phyloP scores from a whole-genome alignment of 2,888 invertebrate genomes.

The Autographa gamma region DNA sequence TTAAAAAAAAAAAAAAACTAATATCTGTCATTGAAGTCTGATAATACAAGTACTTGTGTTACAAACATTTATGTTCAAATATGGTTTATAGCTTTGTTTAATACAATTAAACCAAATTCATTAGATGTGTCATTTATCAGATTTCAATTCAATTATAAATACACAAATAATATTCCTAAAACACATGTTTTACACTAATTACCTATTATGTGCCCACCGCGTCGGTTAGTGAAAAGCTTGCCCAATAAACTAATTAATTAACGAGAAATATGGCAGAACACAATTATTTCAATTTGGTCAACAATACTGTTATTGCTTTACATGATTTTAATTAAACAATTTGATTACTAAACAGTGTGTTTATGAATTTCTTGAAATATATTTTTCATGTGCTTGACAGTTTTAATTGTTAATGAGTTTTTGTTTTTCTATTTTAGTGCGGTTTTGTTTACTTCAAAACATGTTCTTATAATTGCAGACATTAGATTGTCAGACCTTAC shows the following conservation, averaged over 20 bases:
- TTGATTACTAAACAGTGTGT: not conserved
- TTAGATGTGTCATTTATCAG: not conserved
- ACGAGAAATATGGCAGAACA: constrained; percentile 19
- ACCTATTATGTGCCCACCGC: constrained; percentile 5
- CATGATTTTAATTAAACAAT: not conserved
- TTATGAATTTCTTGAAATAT: not conserved
- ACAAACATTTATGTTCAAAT: not conserved
- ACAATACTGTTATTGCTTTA: not conserved
- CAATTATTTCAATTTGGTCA: constrained; percentile 20
- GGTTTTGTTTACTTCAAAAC: too few species aligned
- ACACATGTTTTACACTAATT: constrained; percentile 19
- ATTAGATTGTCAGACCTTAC: too few species aligned
- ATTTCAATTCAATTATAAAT: not conserved
- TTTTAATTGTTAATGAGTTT: too few species aligned
- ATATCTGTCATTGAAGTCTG: too few species aligned
- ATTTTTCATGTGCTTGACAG: not conserved
- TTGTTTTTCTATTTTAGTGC: too few species aligned
- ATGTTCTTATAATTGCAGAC: too few species aligned
- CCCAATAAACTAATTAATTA: constrained; percentile 45
- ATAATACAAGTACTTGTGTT: not conserved
- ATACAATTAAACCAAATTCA: not conserved
- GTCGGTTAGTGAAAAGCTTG: constrained; percentile 37
- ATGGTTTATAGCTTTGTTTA: not conserved
- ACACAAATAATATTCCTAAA: constrained; percentile 8
- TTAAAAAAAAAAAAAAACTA: too few species aligned